Conservation (phyloP, 2,888 invertebrate genomes). For the Platypus cylindrus region DNA sequence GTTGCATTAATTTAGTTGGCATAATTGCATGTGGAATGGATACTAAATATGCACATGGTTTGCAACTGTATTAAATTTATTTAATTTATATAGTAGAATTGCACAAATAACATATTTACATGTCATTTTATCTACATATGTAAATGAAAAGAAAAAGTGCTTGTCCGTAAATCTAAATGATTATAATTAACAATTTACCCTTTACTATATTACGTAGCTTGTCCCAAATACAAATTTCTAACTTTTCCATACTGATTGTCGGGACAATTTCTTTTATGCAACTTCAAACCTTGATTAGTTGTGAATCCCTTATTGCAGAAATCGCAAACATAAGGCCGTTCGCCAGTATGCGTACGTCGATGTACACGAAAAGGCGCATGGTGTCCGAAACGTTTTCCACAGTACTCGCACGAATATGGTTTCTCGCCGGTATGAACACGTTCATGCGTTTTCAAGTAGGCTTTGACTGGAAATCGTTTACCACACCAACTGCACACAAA, state of each 20-base stretch:
- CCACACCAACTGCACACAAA: slow-evolving; percentile 37
- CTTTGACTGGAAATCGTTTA: slow-evolving; percentile 36
- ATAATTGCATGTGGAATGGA: no score
- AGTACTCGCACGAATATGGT: slow-evolving; percentile 28
- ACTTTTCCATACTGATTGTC: slow-evolving; percentile 20
- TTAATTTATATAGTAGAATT: no score
- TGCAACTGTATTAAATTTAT: no score
- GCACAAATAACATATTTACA: no score
- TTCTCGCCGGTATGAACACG: slow-evolving; percentile 33
- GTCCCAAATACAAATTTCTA: no score
- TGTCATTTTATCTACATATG: no score
- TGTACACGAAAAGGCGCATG: slow-evolving; percentile 25
- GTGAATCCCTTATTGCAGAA: slow-evolving; percentile 45
- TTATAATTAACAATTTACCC: no score
- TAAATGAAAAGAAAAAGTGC: no score
- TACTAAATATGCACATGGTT: no score
- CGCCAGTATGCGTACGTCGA: slow-evolving; percentile 26
- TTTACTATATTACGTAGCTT: no score
- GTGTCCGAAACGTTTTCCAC: slow-evolving; percentile 23
- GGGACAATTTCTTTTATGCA: slow-evolving; percentile 35
- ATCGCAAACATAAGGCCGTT: slow-evolving; percentile 36
- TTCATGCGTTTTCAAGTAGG: slow-evolving; percentile 22
- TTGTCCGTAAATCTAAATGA: no score
- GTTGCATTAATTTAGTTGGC: no score
- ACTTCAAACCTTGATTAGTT: slow-evolving; percentile 41